Conservation (phyloP, 92 coral and sea anemone species). For the Heliopora coerulea region DNA sequence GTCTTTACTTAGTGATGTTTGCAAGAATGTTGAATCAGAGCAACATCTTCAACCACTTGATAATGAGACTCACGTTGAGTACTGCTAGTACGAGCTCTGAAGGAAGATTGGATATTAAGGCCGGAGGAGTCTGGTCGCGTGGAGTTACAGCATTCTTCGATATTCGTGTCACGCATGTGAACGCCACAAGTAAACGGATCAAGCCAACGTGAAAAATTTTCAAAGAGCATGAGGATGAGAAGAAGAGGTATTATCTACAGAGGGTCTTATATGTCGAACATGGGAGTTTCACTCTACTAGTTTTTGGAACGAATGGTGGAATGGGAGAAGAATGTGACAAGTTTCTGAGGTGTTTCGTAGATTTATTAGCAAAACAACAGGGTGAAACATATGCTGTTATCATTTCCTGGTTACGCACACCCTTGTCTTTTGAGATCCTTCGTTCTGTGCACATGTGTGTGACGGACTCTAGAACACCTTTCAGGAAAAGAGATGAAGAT, state of each 20-base stretch:
- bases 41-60: conserved; percentile 33
- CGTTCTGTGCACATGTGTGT: no score
- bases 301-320: no score
- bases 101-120: conserved; percentile 45
- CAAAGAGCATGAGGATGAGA: conserved; percentile 43
- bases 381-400: no score
- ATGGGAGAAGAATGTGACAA: no score
- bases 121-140: conserved; percentile 44
- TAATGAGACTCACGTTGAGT: conserved; percentile 34
- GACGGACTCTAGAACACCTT: no score
- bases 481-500: no score
- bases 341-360: no score
- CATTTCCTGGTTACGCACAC: no score
- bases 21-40: conserved; percentile 33
- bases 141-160: conserved; percentile 48
- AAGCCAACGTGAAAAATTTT: conserved; percentile 34
- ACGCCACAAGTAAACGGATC: background rate
- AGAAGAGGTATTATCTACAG: conserved; percentile 38
- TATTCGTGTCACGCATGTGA: conserved; percentile 11
- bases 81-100: conserved; percentile 33
- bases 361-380: no score
- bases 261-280: conserved; percentile 26
- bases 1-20: conserved; percentile 33
- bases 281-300: no score
- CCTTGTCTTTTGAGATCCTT: no score